Evolutionary conservation across 2,113 vertebrate genomes (phyloP).

Genomic region (Porphyrio hochstetteri): DNA sequence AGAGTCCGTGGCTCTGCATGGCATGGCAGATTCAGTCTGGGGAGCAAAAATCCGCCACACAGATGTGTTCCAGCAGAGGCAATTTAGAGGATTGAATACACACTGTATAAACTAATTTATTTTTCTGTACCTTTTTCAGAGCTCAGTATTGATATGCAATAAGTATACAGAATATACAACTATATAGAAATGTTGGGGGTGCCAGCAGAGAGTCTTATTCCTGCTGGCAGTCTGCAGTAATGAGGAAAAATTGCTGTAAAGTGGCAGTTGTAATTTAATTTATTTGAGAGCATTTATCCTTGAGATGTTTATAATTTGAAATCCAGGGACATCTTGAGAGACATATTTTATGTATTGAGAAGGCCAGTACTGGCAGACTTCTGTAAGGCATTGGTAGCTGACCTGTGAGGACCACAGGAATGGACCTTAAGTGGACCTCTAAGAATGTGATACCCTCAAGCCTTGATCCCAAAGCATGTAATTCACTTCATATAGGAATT

Average conservation of each 20-base stretch:
- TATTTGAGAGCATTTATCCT: neutral
- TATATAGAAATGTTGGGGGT: neutral
- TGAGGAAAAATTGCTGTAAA: neutral
- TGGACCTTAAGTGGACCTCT: neutral
- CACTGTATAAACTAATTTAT: neutral
- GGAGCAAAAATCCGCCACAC: neutral
- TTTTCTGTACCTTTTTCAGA: neutral
- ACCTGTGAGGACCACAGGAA: neutral
- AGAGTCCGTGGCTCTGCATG: fast-evolving
- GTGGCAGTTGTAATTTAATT: neutral
- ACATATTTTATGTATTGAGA: neutral
- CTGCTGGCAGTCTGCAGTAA: neutral
- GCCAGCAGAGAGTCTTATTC: neutral
- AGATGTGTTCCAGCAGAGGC: neutral
- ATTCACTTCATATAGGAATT: neutral
- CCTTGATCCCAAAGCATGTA: neutral
- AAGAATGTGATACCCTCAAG: neutral
- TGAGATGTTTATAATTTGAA: neutral
- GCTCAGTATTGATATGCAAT: neutral
- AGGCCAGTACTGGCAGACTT: neutral
- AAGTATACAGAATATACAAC: neutral
- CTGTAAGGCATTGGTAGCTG: neutral
- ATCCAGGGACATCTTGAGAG: neutral
- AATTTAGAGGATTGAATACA: neutral
- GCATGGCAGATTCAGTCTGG: neutral